phyloP scores from a whole-genome alignment of 1,140 invertebrate genomes.

The Copidosoma floridanum region DNA sequence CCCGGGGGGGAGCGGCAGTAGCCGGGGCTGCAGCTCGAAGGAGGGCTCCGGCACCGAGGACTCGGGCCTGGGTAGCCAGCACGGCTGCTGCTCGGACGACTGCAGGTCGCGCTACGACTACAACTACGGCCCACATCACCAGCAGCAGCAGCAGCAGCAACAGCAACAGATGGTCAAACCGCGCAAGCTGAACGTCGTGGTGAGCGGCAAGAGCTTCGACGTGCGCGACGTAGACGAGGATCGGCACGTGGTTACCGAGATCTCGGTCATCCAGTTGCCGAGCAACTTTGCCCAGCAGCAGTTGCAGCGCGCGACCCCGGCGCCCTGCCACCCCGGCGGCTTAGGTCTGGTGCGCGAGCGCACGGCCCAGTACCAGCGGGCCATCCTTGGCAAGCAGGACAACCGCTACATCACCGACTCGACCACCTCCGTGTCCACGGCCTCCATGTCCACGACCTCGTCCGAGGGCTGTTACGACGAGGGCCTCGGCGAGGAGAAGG shows the following conservation, averaged over 20 bases:
- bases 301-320: slow-evolving; percentile 19
- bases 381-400: slow-evolving; percentile 45
- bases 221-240: slow-evolving; percentile 62
- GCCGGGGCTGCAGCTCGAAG: slow-evolving; percentile 49
- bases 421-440: slow-evolving; percentile 41
- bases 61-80: slow-evolving; percentile 64
- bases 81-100: slow-evolving; percentile 44
- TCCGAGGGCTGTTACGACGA: slow-evolving; percentile 59
- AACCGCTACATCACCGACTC: slow-evolving; percentile 44
- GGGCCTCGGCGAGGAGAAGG: slow-evolving; percentile 57
- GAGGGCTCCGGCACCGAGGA: slow-evolving; percentile 60
- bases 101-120: slow-evolving; percentile 44
- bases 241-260: slow-evolving; percentile 59
- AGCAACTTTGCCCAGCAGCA: slow-evolving; percentile 43
- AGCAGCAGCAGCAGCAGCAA: too few species aligned
- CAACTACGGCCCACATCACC: background rate
- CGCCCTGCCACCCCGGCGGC: slow-evolving; percentile 43
- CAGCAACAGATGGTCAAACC: too few species aligned
- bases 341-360: slow-evolving; percentile 57
- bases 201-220: slow-evolving; percentile 62
- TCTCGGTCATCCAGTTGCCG: slow-evolving; percentile 59
- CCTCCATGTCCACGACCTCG: slow-evolving; percentile 56
- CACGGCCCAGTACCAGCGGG: slow-evolving; percentile 58
- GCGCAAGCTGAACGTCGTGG: slow-evolving; percentile 60
- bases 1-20: slow-evolving; percentile 19